Percentiles rank a stretch among this genome's conserved stretches.
Conservation (phyloP, 2,888 invertebrate species). For the Nemurella pictetii region DNA sequence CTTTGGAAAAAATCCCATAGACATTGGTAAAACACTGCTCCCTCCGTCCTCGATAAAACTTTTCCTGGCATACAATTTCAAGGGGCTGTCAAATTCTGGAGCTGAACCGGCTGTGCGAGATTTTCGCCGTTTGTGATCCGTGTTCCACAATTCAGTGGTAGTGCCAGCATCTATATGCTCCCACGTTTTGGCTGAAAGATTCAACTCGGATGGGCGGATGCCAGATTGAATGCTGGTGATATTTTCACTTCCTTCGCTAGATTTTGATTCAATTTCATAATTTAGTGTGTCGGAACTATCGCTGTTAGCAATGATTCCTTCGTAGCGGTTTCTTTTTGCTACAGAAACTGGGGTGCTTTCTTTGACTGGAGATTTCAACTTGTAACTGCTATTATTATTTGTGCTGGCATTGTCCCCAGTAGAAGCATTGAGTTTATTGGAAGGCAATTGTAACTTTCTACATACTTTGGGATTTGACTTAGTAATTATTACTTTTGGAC, state of each 20-base stretch:
- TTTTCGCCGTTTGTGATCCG: not conserved
- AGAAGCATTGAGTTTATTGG: not conserved
- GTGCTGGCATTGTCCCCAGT: not conserved
- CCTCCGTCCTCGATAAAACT: conserved; percentile 64
- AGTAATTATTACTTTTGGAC: not conserved
- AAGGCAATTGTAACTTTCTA: not conserved
- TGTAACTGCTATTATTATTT: not conserved
- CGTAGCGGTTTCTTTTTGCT: not conserved
- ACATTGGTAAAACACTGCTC: conserved; percentile 61
- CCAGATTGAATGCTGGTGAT: not conserved
- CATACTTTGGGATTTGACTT: not conserved
- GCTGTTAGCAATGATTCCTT: conserved; percentile 35
- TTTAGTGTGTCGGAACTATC: conserved; percentile 47
- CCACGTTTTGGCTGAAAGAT: conserved; percentile 36
- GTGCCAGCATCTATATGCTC: conserved; percentile 19
- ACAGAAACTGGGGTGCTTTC: not conserved
- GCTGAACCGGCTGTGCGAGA: conserved; percentile 39
- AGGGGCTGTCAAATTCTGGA: conserved; percentile 50
- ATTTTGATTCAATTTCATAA: conserved; percentile 41
- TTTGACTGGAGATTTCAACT: not conserved
- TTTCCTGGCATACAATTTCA: conserved; percentile 54
- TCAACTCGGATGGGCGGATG: conserved; percentile 38
- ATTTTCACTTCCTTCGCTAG: conserved; percentile 26
- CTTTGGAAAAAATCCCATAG: conserved; percentile 63
- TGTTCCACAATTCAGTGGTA: not conserved